A percentile compares a stretch with the other conserved stretches of the same genome.
phyloP scores from a whole-genome alignment of 2,888 invertebrate genomes.

The Dasysyrphus albostriatus region DNA sequence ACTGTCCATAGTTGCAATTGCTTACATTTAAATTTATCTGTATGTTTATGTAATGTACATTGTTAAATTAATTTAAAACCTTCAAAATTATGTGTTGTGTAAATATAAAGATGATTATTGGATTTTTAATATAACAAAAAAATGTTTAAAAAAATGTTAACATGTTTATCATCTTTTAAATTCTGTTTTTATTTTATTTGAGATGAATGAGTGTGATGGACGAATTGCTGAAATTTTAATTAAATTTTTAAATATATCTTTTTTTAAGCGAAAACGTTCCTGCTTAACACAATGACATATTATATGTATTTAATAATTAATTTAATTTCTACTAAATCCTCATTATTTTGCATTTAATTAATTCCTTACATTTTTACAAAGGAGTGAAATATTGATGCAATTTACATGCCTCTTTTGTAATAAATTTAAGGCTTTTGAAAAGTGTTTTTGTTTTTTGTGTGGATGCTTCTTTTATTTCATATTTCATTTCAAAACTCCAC shows the following conservation, averaged over 20 bases:
- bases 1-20: constrained; percentile 38
- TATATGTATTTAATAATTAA: too few species aligned
- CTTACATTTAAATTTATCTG: constrained; percentile 45
- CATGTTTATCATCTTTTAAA: constrained; percentile 1
- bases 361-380: too few species aligned
- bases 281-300: background rate
- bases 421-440: too few species aligned
- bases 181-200: background rate
- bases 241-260: background rate
- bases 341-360: too few species aligned
- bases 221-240: background rate
- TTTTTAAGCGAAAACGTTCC: background rate
- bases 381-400: too few species aligned
- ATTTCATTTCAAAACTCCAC: too few species aligned
- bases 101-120: constrained; percentile 4
- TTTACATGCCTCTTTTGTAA: too few species aligned
- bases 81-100: constrained; percentile 16
- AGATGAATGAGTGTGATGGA: background rate
- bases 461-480: too few species aligned
- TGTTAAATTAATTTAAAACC: background rate
- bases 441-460: too few species aligned
- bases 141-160: background rate
- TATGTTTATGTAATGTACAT: background rate
- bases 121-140: background rate
- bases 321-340: too few species aligned